Evolutionary conservation across 1,140 invertebrate species (phyloP), one percentile per base, ranked within the genome.

Genomic region (Calephelis virginiensis): DNA sequence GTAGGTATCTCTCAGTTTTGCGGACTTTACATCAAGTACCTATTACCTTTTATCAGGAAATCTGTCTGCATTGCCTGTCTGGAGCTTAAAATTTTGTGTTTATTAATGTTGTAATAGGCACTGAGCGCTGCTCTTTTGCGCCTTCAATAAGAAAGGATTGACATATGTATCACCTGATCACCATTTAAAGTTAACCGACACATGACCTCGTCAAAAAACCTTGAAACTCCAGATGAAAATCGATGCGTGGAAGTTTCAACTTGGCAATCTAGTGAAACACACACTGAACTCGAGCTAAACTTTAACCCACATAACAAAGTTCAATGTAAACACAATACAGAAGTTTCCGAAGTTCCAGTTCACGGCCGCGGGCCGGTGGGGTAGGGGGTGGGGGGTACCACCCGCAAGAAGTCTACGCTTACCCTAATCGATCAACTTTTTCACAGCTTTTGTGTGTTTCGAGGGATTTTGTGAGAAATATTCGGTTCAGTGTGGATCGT

Each of bases 291-390:
- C 86, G 78, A 78, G 81, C 82, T 90, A 89, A 88, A 90, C 88
- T 90, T 90, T 90, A 90, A 90, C 88, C 88, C 86, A 90, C 88
- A 90, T 90, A 90, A 90, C 87, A 89, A 90, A 90, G 88, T 90
- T 90, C 84, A 88, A 89, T 90, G 88, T 90, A 90, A 90, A 89
- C 88, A 90, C 88, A 90, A 89, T 89, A 89, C 84, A 83, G 80
- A 86, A 86, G 85, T 90, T 89, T 86, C 75, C 83, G 79, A 89
- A 86, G 84, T 87, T 83, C 79, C 83, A 81, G 85, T 89, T 88
- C 86, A 89, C 82, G 88, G 88, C 84, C 88, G 86, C 85, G 78
- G 70, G 72, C 70, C 73, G 66, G 65, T 67, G 48, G 64, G 68
- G 66, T 63, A 67, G 56, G 64, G 63, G 70, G 40, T 7, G 40